Conservation (phyloP, 1,140 invertebrate genomes). For the Bombus pascuorum region DNA sequence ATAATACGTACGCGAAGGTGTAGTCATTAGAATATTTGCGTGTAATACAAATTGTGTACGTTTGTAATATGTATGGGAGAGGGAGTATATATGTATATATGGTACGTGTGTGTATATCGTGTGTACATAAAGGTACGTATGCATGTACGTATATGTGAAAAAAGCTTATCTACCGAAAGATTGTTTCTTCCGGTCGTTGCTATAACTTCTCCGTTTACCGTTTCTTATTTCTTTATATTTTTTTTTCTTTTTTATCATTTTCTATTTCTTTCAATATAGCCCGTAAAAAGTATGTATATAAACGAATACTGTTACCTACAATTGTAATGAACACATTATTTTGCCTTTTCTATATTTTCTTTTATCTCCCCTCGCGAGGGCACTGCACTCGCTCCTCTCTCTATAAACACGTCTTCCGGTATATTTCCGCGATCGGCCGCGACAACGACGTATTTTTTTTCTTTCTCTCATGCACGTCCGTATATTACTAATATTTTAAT, state of each 20-base stretch:
- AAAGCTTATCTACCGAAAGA: conserved; percentile 22
- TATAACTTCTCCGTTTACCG: conserved; percentile 23
- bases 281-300: conserved; percentile 69
- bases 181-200: neutral
- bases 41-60: neutral
- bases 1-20: too few species aligned
- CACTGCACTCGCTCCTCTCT: neutral
- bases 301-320: conserved; percentile 78
- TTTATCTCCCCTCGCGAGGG: neutral
- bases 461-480: neutral
- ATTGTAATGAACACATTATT: conserved; percentile 78
- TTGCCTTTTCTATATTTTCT: conserved; percentile 36
- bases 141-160: neutral
- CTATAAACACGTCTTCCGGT: conserved; percentile 10
- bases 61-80: neutral
- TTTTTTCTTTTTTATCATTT: conserved; percentile 29
- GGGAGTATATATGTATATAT: neutral
- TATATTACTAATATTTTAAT: neutral
- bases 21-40: neutral
- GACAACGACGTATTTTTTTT: conserved; percentile 16
- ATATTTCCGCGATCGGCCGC: conserved; percentile 15
- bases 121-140: neutral
- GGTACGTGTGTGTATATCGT: neutral
- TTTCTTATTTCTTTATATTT: neutral
- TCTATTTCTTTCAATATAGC: conserved; percentile 51